Percentiles rank a stretch among this genome's conserved stretches.
Evolutionary conservation across 2,113 vertebrate species (phyloP).

Genomic region (Egretta garzetta): DNA sequence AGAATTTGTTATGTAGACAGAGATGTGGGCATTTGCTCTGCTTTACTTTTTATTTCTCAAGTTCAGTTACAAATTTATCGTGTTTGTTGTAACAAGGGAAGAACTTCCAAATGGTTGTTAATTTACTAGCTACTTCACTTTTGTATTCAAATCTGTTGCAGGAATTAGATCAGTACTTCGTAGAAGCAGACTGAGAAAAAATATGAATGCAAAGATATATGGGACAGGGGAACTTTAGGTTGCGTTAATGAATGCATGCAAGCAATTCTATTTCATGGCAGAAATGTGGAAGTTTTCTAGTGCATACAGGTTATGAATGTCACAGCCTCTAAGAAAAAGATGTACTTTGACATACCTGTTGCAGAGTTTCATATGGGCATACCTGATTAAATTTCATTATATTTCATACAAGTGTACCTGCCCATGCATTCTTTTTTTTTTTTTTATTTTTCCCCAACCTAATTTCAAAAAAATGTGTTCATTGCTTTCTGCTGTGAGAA

Average conservation of each 20-base stretch:
- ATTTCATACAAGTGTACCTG: not conserved
- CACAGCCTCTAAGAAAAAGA: not conserved
- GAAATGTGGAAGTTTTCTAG: not conserved
- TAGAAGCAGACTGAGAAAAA: not conserved
- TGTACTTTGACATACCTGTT: not conserved
- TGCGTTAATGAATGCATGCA: not conserved
- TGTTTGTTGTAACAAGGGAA: not conserved
- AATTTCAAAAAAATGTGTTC: not conserved
- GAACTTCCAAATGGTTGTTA: not conserved
- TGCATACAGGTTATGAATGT: not conserved
- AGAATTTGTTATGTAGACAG: not conserved
- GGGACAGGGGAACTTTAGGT: not conserved
- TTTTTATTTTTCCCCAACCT: too few species aligned
- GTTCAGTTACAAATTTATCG: not conserved
- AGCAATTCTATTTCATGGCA: not conserved
- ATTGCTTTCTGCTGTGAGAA: not conserved
- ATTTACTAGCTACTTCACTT: not conserved
- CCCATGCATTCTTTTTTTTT: rapidly evolving
- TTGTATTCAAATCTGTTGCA: not conserved
- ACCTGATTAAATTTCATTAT: not conserved
- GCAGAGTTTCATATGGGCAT: not conserved
- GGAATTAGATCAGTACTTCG: not conserved
- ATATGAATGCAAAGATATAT: not conserved
- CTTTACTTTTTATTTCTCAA: not conserved
- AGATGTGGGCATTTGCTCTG: not conserved